These are phyloP conservation scores for Allophyes oxyacanthae DNA, from an alignment of 2,888 invertebrate species.

Conservation along the genomic window DNA sequence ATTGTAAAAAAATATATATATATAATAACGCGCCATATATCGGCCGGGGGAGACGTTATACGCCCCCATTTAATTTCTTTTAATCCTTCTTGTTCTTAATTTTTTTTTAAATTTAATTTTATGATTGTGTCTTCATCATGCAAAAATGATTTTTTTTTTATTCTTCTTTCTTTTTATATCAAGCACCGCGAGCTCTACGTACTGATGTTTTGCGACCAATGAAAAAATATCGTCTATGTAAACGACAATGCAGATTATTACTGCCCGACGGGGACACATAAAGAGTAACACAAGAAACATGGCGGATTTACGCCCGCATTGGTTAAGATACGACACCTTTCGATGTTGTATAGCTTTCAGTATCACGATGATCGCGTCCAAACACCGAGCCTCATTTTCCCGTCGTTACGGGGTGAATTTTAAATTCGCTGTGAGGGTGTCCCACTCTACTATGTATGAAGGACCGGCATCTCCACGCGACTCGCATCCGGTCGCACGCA, in stretches of 20 bases:
- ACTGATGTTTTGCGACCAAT: conserved; percentile 75
- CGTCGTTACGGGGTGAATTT: conserved; percentile 84
- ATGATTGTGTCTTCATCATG: too few relatives aligned
- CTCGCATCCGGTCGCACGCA: conserved; percentile 79
- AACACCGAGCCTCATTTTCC: conserved; percentile 76
- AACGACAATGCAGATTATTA: conserved; percentile 84
- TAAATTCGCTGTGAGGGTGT: conserved; percentile 78
- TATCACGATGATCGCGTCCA: conserved; percentile 75
- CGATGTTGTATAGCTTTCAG: conserved; percentile 50
- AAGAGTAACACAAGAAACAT: conserved; percentile 76
- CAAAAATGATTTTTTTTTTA: too few relatives aligned
- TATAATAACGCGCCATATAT: too few relatives aligned
- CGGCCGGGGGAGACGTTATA: too few relatives aligned
- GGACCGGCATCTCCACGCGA: conserved; percentile 73
- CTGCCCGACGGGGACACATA: conserved; percentile 77
- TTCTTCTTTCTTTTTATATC: too few relatives aligned
- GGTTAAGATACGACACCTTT: conserved; percentile 60
- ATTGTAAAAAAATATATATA: background rate
- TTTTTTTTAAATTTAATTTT: too few relatives aligned
- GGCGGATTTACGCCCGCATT: conserved; percentile 53
- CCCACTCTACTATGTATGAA: conserved; percentile 86
- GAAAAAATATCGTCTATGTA: conserved; percentile 81
- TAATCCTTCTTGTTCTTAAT: too few relatives aligned
- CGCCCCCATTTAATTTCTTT: too few relatives aligned
- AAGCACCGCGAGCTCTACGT: conserved; percentile 65